Base-by-base conservation (phyloP, 1,140 invertebrate genomes). In the Caerostris extrusa region DNA sequence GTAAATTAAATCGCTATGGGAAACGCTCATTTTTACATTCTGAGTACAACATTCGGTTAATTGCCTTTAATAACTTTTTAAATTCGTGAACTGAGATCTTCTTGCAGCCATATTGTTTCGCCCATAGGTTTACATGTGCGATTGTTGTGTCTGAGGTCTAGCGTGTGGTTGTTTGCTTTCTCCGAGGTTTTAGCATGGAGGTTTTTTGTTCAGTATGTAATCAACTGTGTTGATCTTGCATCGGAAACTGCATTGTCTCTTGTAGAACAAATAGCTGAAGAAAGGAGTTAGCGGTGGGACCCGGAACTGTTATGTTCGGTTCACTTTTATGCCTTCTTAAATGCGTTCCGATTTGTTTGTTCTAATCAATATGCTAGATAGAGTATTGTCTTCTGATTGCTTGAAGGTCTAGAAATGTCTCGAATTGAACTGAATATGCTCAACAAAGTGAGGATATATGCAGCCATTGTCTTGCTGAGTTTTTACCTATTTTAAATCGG, bases 181-280 rank as follows among this genome's bases (percentile, higher is more conserved):
- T 7, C 34, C 71, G 10, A 77, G 53, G 71, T 34, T 34, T 34
- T 34, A 53, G 53, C 53, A 50, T 12, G 34, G 50, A 77, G 71
- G 71, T 12, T 50, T 53, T 34, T n/a, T n/a, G 34, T 50, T 50
- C 50, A n/a, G 50, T 77, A 77, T 77, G 71, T 77, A 50, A 77
- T 77, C 34, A 77, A 34, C 50, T 77, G 71, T 50, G 71, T 50
- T 50, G 71, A 77, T 77, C 71, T 53, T 50, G 34, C 53, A 50
- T 77, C 34, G 71, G 71, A 3, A 77, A 50, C 71, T 77, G 69
- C 50, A 77, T 77, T 77, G 69, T 77, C 69, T 77, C 7, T 53
- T 77, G 69, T 34, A 50, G 19, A 77, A 77, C 69, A 77, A 77
- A 77, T 34, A 77, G 69, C 34, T 17, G 19, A 19, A 50, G 50